Conservation (phyloP, 2,888 invertebrate species). For the Psococerastis gibbosa region DNA sequence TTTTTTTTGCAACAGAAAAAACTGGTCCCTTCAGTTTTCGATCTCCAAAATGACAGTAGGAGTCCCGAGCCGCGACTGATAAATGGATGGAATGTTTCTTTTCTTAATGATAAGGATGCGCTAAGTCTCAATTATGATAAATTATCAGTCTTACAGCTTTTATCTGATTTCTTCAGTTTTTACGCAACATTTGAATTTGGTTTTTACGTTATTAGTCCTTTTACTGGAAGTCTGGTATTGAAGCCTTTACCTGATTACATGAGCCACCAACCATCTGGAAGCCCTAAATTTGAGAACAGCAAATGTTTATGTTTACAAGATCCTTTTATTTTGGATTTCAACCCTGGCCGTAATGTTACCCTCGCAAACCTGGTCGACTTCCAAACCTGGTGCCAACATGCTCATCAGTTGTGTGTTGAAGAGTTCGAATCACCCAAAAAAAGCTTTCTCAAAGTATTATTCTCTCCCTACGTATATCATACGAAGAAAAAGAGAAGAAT, state of each 20-base stretch:
- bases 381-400: background rate
- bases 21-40: background rate
- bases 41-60: background rate
- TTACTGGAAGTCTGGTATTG: background rate
- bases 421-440: too few species aligned
- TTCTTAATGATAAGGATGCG: background rate
- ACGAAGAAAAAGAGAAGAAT: too few species aligned
- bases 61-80: background rate
- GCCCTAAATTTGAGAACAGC: background rate
- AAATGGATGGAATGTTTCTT: background rate
- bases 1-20: constrained; percentile 2
- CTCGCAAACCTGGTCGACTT: background rate
- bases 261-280: background rate
- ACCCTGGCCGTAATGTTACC: background rate
- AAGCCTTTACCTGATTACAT: background rate
- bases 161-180: background rate
- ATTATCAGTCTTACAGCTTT: background rate
- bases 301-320: background rate
- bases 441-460: background rate
- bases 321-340: background rate
- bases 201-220: constrained; percentile 3
- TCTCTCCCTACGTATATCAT: too few species aligned
- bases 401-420: too few species aligned
- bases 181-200: constrained; percentile 4
- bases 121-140: background rate